These are phyloP conservation scores for Stictonetta naevosa DNA, from an alignment of 2,113 vertebrate species.

Conservation along the genomic window DNA sequence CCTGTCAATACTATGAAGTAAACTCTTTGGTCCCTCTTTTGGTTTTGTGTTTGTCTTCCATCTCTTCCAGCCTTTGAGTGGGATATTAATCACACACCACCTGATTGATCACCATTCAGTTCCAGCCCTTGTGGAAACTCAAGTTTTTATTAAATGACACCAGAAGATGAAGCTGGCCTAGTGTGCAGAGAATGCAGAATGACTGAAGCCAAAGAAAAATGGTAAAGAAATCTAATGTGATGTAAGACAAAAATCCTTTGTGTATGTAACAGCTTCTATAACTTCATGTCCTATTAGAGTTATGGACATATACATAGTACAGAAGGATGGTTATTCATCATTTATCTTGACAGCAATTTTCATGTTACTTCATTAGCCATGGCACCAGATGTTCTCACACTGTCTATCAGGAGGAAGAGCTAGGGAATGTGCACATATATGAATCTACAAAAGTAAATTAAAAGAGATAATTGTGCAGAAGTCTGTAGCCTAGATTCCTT, in stretches of 20 bases:
- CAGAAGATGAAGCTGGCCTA: neutral
- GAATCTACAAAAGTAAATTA: neutral
- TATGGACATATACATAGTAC: neutral
- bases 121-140: neutral
- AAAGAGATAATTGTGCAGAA: neutral
- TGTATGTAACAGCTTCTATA: neutral
- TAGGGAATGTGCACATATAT: neutral
- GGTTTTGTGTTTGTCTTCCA: neutral
- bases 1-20: neutral
- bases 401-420: neutral
- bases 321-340: neutral
- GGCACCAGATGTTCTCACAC: neutral
- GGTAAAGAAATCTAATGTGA: neutral
- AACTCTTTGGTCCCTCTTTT: neutral
- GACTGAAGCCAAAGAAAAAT: neutral
- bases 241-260: neutral
- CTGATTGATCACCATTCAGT: neutral
- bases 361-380: neutral
- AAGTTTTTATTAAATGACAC: neutral
- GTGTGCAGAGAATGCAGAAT: neutral
- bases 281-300: neutral
- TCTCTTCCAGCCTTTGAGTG: neutral
- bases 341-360: neutral
- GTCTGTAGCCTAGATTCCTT: neutral
- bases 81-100: neutral